Base-by-base conservation (phyloP, 2,113 vertebrate genomes). In the Prolemur simus region DNA sequence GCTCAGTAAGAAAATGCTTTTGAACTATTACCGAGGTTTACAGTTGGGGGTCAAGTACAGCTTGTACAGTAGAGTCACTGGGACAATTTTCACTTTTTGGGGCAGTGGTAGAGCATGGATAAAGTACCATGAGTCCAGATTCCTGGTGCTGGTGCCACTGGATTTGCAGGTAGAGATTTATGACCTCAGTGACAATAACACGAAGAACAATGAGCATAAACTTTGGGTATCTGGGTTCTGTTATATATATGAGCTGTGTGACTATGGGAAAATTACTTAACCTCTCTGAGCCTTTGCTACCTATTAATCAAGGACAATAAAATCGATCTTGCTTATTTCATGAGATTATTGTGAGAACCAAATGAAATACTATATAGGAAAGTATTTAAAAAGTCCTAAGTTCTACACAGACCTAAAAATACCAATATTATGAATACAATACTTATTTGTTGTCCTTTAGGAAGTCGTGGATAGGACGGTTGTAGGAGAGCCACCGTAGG, bases 391-490 rank as follows among this genome's bases (percentile, higher is more conserved):
- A 81, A 54, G 45, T 42, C 47, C 4, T n/a, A 12, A 54, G 39
- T 39, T 80, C 64, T 47, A 20, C 60, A 11, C 1, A 47, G 21
- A 60, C 54, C 58, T 85, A 52, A 45, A 81, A 42, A 94, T 63
- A 45, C 37, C 3, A 6, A 0, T n/a, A 3, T 45, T 63, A 8
- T 1, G 69, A n/a, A 52, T 4, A 14, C 20, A 9, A 0, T 5
- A 5, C 1, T 58, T 32, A 25, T 54, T 37, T 6, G 6, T 18
- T 60, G 18, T 60, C 74, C 8, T 71, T 96, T 58, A 37, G 95
- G 71, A 64, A 80, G 37, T 11, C 1, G 3, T 64, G 14, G 37
- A 3, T n/a, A 47, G 63, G 49, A 3, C 25, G 5, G 17, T 13
- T 34, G 4, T 10, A 9, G 45, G 27, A 39, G 47, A 10, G 9